Evolutionary conservation across 2,888 invertebrate genomes (phyloP).

Genomic region (Hylaea fasciaria): DNA sequence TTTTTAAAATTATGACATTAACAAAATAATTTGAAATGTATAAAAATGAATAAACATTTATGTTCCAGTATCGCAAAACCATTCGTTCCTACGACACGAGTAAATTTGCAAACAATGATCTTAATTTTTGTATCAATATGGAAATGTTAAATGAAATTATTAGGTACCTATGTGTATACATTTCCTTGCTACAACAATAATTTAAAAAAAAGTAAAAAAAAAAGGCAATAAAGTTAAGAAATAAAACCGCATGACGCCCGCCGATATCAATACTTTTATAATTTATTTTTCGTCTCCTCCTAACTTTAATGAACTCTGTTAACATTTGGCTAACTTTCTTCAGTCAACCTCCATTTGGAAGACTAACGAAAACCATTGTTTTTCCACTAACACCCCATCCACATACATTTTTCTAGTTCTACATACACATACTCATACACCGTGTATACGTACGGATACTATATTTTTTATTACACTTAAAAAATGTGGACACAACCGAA

Average conservation of each 20-base stretch:
- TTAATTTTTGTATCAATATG: no score
- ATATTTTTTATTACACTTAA: slow-evolving; percentile 45
- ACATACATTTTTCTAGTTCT: slow-evolving; percentile 50
- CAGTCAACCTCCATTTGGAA: slow-evolving; percentile 78
- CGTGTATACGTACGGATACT: slow-evolving; percentile 64
- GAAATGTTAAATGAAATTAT: no score
- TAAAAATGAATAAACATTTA: not conserved
- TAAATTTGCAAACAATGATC: no score
- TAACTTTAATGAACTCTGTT: slow-evolving; percentile 68
- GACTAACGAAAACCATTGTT: slow-evolving; percentile 63
- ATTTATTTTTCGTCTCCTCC: slow-evolving; percentile 54
- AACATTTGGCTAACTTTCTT: slow-evolving; percentile 59
- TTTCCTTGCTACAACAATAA: no score
- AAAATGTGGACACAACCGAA: slow-evolving; percentile 66
- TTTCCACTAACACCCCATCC: slow-evolving; percentile 42
- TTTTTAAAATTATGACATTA: no score
- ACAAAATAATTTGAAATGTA: no score
- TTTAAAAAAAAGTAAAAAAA: no score
- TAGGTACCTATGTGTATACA: no score
- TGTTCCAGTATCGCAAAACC: no score
- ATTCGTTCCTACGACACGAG: no score
- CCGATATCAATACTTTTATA: not conserved
- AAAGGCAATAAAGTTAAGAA: not conserved
- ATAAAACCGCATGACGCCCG: not conserved
- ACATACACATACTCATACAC: slow-evolving; percentile 62